These are phyloP conservation scores for Oligia strigilis DNA, from an alignment of 2,888 invertebrate genomes.

Conservation along the genomic window DNA sequence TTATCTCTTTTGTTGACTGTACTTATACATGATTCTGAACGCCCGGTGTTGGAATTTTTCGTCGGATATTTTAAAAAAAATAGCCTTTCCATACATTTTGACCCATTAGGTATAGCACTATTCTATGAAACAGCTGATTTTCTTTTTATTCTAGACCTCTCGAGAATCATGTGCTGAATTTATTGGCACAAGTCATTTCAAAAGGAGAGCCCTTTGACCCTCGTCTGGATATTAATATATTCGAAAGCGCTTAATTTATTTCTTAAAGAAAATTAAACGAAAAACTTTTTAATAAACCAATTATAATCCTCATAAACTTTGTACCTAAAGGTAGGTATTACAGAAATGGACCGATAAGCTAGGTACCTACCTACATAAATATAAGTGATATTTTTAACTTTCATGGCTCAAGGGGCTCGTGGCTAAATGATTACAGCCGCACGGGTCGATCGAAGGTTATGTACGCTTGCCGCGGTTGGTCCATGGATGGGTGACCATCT, in stretches of 20 bases:
- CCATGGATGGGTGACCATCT: not conserved
- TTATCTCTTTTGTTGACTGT: too few species aligned
- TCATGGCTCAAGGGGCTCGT: not conserved
- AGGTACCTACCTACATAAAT: not conserved
- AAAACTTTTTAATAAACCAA: constrained; percentile 33
- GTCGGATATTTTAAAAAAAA: too few species aligned
- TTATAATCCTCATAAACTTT: constrained; percentile 29
- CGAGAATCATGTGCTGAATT: too few species aligned
- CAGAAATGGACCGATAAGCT: not conserved
- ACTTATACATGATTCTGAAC: too few species aligned
- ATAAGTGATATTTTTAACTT: not conserved
- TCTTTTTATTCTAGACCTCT: too few species aligned
- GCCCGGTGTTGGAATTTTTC: too few species aligned
- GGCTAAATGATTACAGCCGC: not conserved
- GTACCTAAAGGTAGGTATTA: not conserved
- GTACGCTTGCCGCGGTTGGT: not conserved
- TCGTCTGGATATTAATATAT: constrained; percentile 6
- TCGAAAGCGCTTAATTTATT: constrained; percentile 16
- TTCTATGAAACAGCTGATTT: too few species aligned
- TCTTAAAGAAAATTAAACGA: constrained; percentile 21
- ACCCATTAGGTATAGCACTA: too few species aligned
- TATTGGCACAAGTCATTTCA: constrained; percentile 8
- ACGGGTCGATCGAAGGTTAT: too few species aligned
- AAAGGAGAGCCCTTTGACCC: not conserved
- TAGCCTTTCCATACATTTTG: too few species aligned